These are phyloP conservation scores for Chrysogorgia sp. DNA, from an alignment of 92 coral and sea anemone genomes.

Conservation along the genomic window DNA sequence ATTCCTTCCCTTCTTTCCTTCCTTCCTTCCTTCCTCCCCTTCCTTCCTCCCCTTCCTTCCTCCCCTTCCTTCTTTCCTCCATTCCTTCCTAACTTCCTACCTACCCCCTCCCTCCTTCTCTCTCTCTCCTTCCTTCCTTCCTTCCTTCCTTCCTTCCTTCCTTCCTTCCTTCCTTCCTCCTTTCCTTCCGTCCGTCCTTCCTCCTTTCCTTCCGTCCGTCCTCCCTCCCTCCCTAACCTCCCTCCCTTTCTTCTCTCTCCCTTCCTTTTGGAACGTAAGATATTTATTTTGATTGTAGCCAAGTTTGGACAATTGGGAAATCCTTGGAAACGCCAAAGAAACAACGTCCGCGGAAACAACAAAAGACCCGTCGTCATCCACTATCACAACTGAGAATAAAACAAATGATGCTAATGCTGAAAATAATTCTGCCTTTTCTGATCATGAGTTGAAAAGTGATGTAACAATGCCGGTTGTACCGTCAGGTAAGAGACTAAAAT, in stretches of 20 bases:
- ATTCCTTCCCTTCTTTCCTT: conserved; percentile 1
- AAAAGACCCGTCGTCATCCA: not conserved
- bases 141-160: conserved; percentile 9
- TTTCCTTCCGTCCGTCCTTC: conserved; percentile 12
- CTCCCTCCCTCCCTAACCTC: not conserved
- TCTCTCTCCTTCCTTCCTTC: not conserved
- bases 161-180: not conserved
- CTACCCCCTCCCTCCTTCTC: conserved; percentile 4
- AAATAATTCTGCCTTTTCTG: not conserved
- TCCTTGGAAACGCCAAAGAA: conserved; percentile 7
- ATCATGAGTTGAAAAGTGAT: not conserved
- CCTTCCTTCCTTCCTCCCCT: not conserved
- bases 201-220: conserved; percentile 9
- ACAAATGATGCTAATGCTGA: conserved; percentile 11
- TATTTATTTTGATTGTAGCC: not conserved
- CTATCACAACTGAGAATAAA: conserved; percentile 3
- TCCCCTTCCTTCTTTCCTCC: not conserved
- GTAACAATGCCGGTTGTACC: not conserved
- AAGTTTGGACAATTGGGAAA: conserved; percentile 22
- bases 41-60: not conserved
- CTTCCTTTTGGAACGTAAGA: not conserved
- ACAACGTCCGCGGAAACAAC: not conserved
- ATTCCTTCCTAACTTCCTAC: not conserved
- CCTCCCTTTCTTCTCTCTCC: conserved; percentile 57
- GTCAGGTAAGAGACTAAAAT: not conserved